Evolutionary conservation across 2,888 invertebrate species (phyloP).

Genomic region (Limnephilus rhombicus): DNA sequence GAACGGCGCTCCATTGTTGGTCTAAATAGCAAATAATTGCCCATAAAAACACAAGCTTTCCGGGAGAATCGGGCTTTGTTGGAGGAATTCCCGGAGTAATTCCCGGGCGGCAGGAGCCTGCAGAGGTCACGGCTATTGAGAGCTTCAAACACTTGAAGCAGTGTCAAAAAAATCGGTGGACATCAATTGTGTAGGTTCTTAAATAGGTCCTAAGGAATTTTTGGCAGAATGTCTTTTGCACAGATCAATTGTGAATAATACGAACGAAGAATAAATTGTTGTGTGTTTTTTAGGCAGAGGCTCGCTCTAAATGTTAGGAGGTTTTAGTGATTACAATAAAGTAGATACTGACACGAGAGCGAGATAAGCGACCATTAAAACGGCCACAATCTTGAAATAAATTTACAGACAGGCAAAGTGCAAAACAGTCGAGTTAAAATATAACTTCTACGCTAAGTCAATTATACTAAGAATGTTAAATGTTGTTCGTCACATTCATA

Average conservation of each 20-base stretch:
- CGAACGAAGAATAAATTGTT: not conserved
- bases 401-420: too few relatives aligned
- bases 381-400: too few relatives aligned
- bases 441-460: too few relatives aligned
- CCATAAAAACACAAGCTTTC: slow-evolving; percentile 46
- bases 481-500: too few relatives aligned
- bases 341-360: too few relatives aligned
- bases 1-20: slow-evolving; percentile 29
- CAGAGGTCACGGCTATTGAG: slow-evolving; percentile 35
- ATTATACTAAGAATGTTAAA: too few relatives aligned
- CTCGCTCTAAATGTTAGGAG: not conserved
- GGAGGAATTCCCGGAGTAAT: slow-evolving; percentile 8
- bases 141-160: not conserved
- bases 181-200: not conserved
- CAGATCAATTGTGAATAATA: not conserved
- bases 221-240: not conserved
- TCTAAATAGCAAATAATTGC: slow-evolving; percentile 44
- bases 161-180: slow-evolving; percentile 12
- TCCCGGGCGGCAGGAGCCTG: not conserved
- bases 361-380: too few relatives aligned
- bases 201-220: not conserved
- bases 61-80: not conserved
- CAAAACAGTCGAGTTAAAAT: too few relatives aligned
- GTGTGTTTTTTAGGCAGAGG: not conserved
- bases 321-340: not conserved